Conservation (phyloP, 2,797 vertebrate species). For the Myotis daubentonii region DNA sequence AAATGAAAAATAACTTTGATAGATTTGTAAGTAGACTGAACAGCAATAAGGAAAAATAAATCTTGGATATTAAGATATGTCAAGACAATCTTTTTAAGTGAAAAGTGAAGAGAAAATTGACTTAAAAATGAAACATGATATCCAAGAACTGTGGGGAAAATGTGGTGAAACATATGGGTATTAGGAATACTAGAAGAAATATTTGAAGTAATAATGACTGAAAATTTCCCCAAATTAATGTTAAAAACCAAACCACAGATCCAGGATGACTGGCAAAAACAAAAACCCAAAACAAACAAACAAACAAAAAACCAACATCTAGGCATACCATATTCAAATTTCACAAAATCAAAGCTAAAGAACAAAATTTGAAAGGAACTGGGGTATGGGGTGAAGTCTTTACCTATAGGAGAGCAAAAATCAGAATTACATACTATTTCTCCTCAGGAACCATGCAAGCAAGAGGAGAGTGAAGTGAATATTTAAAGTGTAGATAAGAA, state of each 20-base stretch:
- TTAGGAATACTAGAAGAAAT: neutral
- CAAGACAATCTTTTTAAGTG: neutral
- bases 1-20: neutral
- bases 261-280: neutral
- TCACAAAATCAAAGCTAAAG: neutral
- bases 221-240: neutral
- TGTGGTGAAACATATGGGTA: neutral
- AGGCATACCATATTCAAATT: neutral
- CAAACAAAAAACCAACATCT: neutral
- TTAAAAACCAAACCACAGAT: neutral
- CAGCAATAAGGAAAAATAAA: neutral
- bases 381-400: neutral
- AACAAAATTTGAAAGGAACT: neutral
- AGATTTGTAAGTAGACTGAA: neutral
- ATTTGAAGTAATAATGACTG: neutral
- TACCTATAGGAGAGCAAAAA: neutral
- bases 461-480: neutral
- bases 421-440: neutral
- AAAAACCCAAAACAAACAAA: neutral
- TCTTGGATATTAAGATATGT: neutral
- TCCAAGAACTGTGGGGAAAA: neutral
- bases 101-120: neutral
- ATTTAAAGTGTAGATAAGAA: neutral
- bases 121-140: neutral
- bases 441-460: neutral